phyloP scores from a whole-genome alignment of 2,888 invertebrate species.

The Vanessa cardui region DNA sequence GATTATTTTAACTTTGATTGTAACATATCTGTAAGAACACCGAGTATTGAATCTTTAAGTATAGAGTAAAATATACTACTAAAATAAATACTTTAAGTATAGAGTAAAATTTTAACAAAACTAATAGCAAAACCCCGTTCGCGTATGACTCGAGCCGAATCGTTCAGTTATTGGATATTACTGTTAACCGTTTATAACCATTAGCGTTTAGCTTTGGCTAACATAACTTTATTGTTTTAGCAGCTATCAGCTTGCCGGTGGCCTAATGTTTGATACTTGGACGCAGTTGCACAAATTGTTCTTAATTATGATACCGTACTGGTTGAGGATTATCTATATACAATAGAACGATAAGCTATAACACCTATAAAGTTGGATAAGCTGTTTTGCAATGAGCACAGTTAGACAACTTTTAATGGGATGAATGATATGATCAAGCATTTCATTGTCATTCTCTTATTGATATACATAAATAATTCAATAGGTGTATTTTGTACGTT shows the following conservation, averaged over 20 bases:
- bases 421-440: too few relatives aligned
- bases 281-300: slow-evolving; percentile 6
- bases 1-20: too few relatives aligned
- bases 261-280: slow-evolving; percentile 11
- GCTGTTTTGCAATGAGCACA: too few relatives aligned
- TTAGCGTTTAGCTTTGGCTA: slow-evolving; percentile 38
- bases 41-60: too few relatives aligned
- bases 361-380: too few relatives aligned
- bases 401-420: too few relatives aligned
- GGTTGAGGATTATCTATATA: not conserved
- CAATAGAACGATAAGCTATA: not conserved
- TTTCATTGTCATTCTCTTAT: too few relatives aligned
- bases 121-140: not conserved
- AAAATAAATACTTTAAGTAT: too few relatives aligned
- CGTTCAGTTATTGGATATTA: slow-evolving; percentile 36
- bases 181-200: slow-evolving; percentile 40
- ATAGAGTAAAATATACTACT: too few relatives aligned
- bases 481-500: too few relatives aligned
- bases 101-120: not conserved
- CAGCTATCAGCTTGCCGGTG: slow-evolving; percentile 13
- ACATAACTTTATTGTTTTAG: slow-evolving; percentile 40
- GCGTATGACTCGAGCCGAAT: slow-evolving; percentile 25
- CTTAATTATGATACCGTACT: not conserved
- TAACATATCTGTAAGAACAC: too few relatives aligned
- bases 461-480: too few relatives aligned